These are phyloP conservation scores for Montipora foliosa DNA, from an alignment of 64 coral and sea anemone genomes.

Conservation along the genomic window DNA sequence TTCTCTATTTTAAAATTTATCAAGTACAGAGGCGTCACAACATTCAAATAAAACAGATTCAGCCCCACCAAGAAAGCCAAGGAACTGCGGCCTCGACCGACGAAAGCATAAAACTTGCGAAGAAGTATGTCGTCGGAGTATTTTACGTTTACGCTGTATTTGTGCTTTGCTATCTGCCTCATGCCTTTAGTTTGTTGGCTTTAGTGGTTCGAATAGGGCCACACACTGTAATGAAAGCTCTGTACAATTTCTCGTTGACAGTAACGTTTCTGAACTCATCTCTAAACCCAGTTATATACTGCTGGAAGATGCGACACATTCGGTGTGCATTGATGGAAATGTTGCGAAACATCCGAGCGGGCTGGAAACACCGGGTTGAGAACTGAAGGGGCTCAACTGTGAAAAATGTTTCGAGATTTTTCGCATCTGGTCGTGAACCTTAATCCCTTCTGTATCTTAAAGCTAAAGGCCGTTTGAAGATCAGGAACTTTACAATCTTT, in stretches of 20 bases:
- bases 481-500: no score
- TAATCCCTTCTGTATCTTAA: no score
- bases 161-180: conserved; percentile 16
- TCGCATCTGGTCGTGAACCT: no score
- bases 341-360: not conserved
- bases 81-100: not conserved
- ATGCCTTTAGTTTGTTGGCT: conserved; percentile 18
- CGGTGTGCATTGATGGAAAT: not conserved
- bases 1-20: conserved; percentile 32
- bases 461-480: no score
- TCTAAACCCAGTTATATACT: conserved; percentile 17
- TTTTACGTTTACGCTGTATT: conserved; percentile 24
- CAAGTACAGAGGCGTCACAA: conserved; percentile 6
- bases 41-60: not conserved
- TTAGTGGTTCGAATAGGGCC: not conserved
- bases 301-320: conserved; percentile 29
- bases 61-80: not conserved
- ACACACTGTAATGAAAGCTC: not conserved
- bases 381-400: not conserved
- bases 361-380: not conserved
- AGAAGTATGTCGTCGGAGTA: not conserved
- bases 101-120: not conserved
- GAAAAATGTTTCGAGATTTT: no score
- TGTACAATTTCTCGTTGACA: conserved; percentile 17
- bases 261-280: conserved; percentile 23